Evolutionary conservation across 2,113 vertebrate genomes (phyloP), one percentile per base, ranked within the genome.

Genomic region (Neogobius melanostomus): DNA sequence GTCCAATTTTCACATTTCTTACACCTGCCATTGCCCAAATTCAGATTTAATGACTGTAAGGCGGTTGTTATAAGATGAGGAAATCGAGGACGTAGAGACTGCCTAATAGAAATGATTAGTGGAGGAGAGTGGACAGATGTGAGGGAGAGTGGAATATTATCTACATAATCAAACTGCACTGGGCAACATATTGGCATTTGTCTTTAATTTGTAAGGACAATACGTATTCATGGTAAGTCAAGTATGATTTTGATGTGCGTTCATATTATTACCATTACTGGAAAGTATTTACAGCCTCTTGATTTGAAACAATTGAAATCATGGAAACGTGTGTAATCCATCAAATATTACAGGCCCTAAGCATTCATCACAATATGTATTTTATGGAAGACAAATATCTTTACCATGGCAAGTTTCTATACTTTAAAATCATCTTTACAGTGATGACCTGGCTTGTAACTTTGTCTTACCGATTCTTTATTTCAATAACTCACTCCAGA

Each of bases 101-200:
- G 71, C 85, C 82, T 92, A 91, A 91, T 90, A 85, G 90, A 90
- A 79, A 77, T 64, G 73, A 89, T 91, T 88, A 92, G 82, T 69
- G 64, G 67, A 81, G 3, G 46, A 77, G 80, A 78, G 88, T 79
- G 85, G 90, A 79, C 90, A 89, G 81, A 87, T 79, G 73, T 74
- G 54, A 6, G n/a, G 57, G 67, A 54, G 49, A 17, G 14, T 28
- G n/a, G 65, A 43, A 76, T 53, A 59, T 65, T 71, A 66, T 54
- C 64, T 4, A 8, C n/a, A 28, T 64, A 65, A 76, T 64, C 52
- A 75, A 47, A 0, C n/a, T 53, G 46, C 46, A 51, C 46, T 9
- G 57, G 16, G 8, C 63, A n/a, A 45, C 64, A 21, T 46, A 44
- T 45, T 9, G 12, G 28, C 56, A 59, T 59, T 59, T 59, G 56